Evolutionary conservation across 2,888 invertebrate genomes (phyloP).

Genomic region (Tromatobia lineatoria): DNA sequence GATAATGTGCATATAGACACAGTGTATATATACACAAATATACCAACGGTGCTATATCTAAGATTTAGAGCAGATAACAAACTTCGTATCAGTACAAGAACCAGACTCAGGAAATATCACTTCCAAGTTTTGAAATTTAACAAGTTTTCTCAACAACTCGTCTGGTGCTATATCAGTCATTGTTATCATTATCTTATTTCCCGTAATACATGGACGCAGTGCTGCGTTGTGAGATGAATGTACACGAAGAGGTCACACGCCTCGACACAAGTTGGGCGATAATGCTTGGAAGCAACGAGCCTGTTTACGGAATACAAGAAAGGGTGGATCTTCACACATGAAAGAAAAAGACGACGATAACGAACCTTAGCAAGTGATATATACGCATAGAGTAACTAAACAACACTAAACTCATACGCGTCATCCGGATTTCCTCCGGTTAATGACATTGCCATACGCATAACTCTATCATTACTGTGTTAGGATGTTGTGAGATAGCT

Average conservation of each 20-base stretch:
- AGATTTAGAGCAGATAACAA: neutral
- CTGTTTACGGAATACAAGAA: neutral
- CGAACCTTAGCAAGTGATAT: neutral
- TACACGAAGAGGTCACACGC: neutral
- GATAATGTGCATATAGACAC: neutral
- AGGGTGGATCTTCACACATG: neutral
- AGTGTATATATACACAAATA: neutral
- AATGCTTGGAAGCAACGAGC: neutral
- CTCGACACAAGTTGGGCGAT: conserved; percentile 11
- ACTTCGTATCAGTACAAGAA: neutral
- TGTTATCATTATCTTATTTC: conserved; percentile 9
- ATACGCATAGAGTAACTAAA: neutral
- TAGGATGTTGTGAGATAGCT: neutral
- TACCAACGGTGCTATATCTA: neutral
- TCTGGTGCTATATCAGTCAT: neutral
- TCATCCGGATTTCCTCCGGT: neutral
- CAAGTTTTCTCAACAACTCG: neutral
- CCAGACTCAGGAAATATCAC: neutral
- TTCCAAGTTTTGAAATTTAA: neutral
- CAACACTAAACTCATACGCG: neutral
- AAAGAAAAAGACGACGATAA: neutral
- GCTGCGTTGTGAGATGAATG: neutral
- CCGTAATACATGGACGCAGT: neutral
- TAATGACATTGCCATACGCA: conserved; percentile 11
- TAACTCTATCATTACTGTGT: neutral